Evolutionary conservation across 2,113 vertebrate genomes (phyloP).

Genomic region (Elaphurus davidianus): DNA sequence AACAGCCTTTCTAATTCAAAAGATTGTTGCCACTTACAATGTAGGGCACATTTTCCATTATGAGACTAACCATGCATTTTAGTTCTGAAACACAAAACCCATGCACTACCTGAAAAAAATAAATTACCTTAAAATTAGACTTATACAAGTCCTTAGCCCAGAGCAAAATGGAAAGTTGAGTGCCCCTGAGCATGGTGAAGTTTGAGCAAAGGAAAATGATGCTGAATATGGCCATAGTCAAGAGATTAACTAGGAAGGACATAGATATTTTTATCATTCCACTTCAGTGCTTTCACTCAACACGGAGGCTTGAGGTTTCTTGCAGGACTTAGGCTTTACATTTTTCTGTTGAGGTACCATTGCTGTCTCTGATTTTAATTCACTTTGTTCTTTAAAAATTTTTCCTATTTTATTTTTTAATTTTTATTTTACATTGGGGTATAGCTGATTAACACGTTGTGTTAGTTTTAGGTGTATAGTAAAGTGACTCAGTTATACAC

Average conservation of each 20-base stretch:
- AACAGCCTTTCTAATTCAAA: neutral
- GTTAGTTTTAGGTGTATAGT: neutral
- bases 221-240: neutral
- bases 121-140: neutral
- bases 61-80: neutral
- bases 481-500: neutral
- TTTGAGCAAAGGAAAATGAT: neutral
- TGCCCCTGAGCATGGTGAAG: no score
- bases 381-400: neutral
- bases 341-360: neutral
- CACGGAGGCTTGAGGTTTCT: no score
- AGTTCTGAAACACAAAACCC: neutral
- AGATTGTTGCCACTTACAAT: neutral
- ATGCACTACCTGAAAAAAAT: neutral
- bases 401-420: neutral
- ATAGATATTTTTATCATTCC: rapidly evolving
- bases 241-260: neutral
- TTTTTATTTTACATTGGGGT: neutral
- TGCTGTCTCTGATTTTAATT: neutral
- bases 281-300: neutral
- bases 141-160: neutral
- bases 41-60: neutral
- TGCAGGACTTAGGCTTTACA: neutral
- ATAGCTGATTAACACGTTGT: neutral
- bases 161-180: neutral